phyloP scores from a whole-genome alignment of 2,797 vertebrate genomes.

The Graptemys geographica region DNA sequence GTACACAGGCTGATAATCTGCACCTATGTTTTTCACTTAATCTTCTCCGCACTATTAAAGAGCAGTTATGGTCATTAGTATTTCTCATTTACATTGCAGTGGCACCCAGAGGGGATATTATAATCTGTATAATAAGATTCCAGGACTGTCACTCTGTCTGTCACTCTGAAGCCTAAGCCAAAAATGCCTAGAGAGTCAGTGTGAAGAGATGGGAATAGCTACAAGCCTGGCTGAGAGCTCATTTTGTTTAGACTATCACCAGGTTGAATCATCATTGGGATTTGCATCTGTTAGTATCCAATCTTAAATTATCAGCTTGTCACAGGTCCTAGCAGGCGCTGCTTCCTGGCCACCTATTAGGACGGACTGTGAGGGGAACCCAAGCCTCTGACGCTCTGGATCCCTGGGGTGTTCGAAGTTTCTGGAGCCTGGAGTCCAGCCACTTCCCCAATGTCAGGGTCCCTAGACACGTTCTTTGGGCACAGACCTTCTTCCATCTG shows the following conservation, averaged over 20 bases:
- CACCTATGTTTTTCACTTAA: fast-evolving
- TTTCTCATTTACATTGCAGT: background rate
- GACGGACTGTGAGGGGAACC: background rate
- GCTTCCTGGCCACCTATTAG: background rate
- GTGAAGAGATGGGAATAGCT: background rate
- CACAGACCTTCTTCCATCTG: background rate
- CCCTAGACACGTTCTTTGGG: background rate
- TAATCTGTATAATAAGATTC: background rate
- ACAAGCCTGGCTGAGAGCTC: background rate
- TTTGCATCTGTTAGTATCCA: background rate
- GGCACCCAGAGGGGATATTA: background rate
- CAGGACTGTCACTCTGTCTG: background rate
- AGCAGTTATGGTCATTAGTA: background rate
- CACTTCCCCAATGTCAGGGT: background rate
- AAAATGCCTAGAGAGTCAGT: background rate
- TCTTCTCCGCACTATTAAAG: background rate
- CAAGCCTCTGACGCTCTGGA: background rate
- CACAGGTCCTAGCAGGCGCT: background rate
- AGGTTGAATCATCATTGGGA: background rate
- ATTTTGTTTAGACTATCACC: background rate
- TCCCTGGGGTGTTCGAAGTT: background rate
- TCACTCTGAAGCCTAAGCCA: background rate
- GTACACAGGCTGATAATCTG: background rate
- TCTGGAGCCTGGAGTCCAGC: background rate
- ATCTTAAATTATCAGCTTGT: background rate